Evolutionary conservation across 2,113 vertebrate species (phyloP).

Genomic region (Nothobranchius kuhntae): DNA sequence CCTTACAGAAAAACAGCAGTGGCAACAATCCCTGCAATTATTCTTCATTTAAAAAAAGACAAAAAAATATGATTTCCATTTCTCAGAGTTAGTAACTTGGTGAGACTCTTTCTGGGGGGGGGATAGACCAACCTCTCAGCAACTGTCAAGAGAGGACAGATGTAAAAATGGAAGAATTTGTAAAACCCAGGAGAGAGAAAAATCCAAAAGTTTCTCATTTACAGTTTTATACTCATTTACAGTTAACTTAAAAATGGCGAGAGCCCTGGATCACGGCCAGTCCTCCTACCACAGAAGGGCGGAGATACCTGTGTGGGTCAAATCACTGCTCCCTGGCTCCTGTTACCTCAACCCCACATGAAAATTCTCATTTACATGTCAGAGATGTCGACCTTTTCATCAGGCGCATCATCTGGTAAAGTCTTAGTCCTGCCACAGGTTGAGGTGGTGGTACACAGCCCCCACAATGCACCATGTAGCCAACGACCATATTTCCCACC

Average conservation of each 20-base stretch:
- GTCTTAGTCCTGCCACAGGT: slow-evolving; percentile 80
- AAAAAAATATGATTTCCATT: slow-evolving; percentile 61
- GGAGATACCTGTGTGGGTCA: slow-evolving; percentile 66
- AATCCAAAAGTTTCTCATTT: slow-evolving; percentile 68
- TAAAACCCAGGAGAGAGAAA: slow-evolving; percentile 65
- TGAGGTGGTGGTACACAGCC: slow-evolving; percentile 79
- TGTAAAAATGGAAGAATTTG: slow-evolving; percentile 75
- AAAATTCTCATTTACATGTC: slow-evolving; percentile 66
- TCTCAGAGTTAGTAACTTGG: slow-evolving; percentile 61
- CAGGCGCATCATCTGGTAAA: slow-evolving; percentile 77
- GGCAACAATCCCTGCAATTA: slow-evolving; percentile 89
- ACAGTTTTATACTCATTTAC: slow-evolving; percentile 78
- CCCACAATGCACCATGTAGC: slow-evolving; percentile 72
- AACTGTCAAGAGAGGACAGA: slow-evolving; percentile 49
- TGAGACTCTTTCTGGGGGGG: slow-evolving; percentile 38
- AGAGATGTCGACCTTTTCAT: slow-evolving; percentile 55
- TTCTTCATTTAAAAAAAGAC: slow-evolving; percentile 78
- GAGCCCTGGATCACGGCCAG: slow-evolving; percentile 76
- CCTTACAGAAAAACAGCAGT: slow-evolving; percentile 82
- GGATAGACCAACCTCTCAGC: slow-evolving; percentile 11
- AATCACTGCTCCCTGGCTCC: slow-evolving; percentile 54
- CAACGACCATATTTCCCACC: slow-evolving; percentile 63
- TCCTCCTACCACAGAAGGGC: slow-evolving; percentile 75
- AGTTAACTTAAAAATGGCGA: slow-evolving; percentile 84
- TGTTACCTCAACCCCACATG: slow-evolving; percentile 35